Evolutionary conservation across 2,113 vertebrate genomes (phyloP), one percentile per base, ranked within the genome.

Genomic region (Neodontobutis hainanensis): DNA sequence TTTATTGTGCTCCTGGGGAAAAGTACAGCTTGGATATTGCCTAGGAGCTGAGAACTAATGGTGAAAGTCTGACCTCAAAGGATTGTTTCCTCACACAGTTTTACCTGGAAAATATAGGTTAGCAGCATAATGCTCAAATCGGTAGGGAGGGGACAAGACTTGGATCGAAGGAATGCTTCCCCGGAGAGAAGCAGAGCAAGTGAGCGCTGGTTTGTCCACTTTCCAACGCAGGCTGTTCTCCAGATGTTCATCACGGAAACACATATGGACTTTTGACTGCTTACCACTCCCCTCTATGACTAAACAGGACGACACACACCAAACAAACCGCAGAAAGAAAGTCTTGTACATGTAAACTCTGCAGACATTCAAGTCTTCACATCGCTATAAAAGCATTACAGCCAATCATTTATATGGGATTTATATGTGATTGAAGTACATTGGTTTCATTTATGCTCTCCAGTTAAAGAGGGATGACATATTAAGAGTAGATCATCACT

Each of bases 241-340:
- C 95, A 96, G 94, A 97, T 96, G 95, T 88, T 10, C 5, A 0
- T 19, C 76, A 43, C 74, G 12, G 19, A 0, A 8, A 15, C 79
- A 81, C 84, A 83, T 65, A 35, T 68, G 68, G 78, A 56, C 63
- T 50, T 66, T 78, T 3, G 60, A 66, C 68, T 73, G 27, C 83
- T 80, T 81, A 70, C 74, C 45, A 52, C 82, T 87, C 86, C 77
- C 84, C 19, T 80, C 71, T 61, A 77, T 50, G 75, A 51, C 69
- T 67, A 5, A 53, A 66, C 76, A 75, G 70, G 80, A 81, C 14
- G 57, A 51, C 40, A 36, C 61, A 56, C 58, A 61, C 52, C 49
- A 27, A 66, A 61, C 34, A 45, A 45, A 34, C 59, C 34, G 35
- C 51, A 35, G 9, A 56, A 27, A 35, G n/a, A 63, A 6, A 14